Evolutionary conservation across 1,140 invertebrate genomes (phyloP), one percentile per base, ranked within the genome.

Genomic region (Telenomus remus): DNA sequence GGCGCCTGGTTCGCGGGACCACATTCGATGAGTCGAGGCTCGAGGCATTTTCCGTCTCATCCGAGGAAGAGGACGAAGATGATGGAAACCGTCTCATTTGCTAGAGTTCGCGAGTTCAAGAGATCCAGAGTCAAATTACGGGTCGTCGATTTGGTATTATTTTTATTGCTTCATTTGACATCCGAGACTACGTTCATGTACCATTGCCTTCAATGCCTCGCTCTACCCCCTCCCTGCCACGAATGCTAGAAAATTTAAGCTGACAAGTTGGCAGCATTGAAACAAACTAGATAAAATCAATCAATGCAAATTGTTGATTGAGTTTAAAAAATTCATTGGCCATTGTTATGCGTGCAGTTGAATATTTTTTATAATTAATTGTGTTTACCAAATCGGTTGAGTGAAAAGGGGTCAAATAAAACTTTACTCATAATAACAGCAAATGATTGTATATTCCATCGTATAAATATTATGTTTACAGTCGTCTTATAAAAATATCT

Each of bases 401-500:
- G n/a, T n/a, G n/a, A n/a, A n/a, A n/a, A n/a, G n/a, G n/a, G n/a
- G n/a, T n/a, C n/a, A n/a, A n/a, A 48, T 10, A 48, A 27, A 48
- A n/a, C 12, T n/a, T n/a, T n/a, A n/a, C 43, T 13, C 43, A n/a
- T 54, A 37, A 37, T 66, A 66, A 73, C 70, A 66, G 49, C 56
- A 35, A 73, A 56, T 73, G 55, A 61, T 50, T 63, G 61, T 73
- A 73, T 73, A 73, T 73, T 59, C n/a, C n/a, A n/a, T n/a, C 65
- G 48, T 73, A 72, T 73, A 72, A 72, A 72, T 47, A 64, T 64
- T 54, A 51, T 73, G 55, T 69, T 64, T 55, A 63, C 50, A 70
- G 37, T 54, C 65, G 5, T 34, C 12, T 65, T 73, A 73, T 66
- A 73, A 73, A 73, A 73, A 73, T 73, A 73, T 73, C 70, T 65